These are phyloP conservation scores for Pangasius larnaudii DNA, from an alignment of 2,797 vertebrate genomes.

Conservation along the genomic window DNA sequence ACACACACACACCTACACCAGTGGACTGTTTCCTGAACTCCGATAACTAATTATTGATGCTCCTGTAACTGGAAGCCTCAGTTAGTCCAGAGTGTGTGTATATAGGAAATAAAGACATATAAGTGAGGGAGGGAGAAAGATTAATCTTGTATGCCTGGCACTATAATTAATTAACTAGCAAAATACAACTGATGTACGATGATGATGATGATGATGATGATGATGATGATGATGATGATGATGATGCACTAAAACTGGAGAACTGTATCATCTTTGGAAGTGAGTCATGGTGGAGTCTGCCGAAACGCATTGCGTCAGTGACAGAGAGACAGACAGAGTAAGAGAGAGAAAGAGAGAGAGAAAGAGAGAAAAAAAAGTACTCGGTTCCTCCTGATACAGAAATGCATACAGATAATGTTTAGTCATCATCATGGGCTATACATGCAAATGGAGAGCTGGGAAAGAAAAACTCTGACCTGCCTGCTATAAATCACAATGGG, in stretches of 20 bases:
- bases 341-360: neutral
- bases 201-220: neutral
- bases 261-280: conserved; percentile 53
- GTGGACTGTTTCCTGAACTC: conserved; percentile 38
- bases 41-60: conserved; percentile 72
- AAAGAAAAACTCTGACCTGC: neutral
- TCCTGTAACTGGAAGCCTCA: conserved; percentile 66
- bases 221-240: too few species aligned
- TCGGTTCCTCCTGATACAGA: neutral
- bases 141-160: conserved; percentile 36
- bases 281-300: conserved; percentile 69
- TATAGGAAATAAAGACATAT: conserved; percentile 3
- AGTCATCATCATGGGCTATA: neutral
- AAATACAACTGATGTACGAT: neutral
- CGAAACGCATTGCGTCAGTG: conserved; percentile 68
- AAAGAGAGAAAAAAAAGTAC: neutral
- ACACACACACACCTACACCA: conserved; percentile 46
- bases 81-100: conserved; percentile 55
- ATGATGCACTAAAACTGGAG: neutral
- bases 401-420: neutral
- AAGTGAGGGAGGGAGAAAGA: conserved; percentile 3
- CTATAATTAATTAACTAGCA: conserved; percentile 8
- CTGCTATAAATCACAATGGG: neutral
- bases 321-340: conserved; percentile 59
- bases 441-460: neutral